Evolutionary conservation across 1,140 invertebrate genomes (phyloP).

Genomic region (Frieseomelitta varia): DNA sequence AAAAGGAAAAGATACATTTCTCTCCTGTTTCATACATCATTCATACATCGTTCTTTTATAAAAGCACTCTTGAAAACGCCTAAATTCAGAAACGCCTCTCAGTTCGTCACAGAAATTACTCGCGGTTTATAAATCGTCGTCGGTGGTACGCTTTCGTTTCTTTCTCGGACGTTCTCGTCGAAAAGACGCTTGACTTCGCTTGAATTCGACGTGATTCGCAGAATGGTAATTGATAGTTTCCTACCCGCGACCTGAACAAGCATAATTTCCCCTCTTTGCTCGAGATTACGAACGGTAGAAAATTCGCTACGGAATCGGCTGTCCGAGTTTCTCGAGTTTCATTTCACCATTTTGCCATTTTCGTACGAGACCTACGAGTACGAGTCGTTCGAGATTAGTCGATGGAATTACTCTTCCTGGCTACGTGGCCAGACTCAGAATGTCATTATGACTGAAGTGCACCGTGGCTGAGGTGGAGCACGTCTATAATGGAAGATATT

Average conservation of each 20-base stretch:
- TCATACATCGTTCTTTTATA: too few relatives aligned
- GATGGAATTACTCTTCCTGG: background rate
- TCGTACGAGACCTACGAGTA: background rate
- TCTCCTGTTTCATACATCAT: too few relatives aligned
- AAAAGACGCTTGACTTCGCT: background rate
- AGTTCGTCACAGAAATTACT: background rate
- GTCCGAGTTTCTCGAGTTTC: background rate
- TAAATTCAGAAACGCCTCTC: too few relatives aligned
- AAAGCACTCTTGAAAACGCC: too few relatives aligned
- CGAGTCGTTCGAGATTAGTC: background rate
- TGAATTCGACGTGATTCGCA: conserved; percentile 2
- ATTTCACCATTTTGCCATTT: background rate
- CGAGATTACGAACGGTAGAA: background rate
- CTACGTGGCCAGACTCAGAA: background rate
- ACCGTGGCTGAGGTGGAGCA: background rate
- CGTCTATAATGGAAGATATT: background rate
- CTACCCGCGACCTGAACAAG: background rate
- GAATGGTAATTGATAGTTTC: background rate
- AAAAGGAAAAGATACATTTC: too few relatives aligned
- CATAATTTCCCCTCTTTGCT: background rate
- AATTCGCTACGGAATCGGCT: background rate
- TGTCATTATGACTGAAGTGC: background rate
- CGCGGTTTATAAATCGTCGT: background rate
- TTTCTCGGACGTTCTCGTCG: background rate
- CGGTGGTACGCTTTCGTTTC: background rate